Evolutionary conservation across 2,797 vertebrate genomes (phyloP).

Genomic region (Spinus olivaceus): DNA sequence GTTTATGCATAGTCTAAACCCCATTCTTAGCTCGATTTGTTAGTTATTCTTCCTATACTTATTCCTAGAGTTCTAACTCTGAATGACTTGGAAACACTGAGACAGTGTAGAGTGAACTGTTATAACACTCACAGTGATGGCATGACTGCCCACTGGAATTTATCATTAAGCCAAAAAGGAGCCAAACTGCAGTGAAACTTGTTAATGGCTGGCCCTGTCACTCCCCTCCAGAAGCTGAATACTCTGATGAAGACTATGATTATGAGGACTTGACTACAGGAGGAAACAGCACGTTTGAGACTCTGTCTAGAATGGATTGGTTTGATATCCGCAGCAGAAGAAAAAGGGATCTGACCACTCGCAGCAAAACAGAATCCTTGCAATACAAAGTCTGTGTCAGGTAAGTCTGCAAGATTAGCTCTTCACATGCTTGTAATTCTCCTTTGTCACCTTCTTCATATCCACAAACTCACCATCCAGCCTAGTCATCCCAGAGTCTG

Average conservation of each 20-base stretch:
- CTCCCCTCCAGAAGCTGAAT: neutral
- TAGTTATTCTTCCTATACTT: neutral
- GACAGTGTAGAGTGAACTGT: neutral
- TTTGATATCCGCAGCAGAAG: slow-evolving; percentile 71
- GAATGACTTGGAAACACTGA: neutral
- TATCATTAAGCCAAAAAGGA: neutral
- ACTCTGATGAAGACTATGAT: slow-evolving; percentile 39
- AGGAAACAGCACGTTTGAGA: neutral
- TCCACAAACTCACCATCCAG: neutral
- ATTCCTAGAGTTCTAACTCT: neutral
- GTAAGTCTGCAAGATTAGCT: slow-evolving; percentile 33
- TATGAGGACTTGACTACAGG: neutral
- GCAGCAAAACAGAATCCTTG: slow-evolving; percentile 24
- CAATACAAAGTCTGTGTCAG: slow-evolving; percentile 71
- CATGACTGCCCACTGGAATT: neutral
- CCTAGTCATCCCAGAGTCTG: neutral
- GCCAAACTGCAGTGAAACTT: neutral
- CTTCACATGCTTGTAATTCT: neutral
- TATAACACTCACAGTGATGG: neutral
- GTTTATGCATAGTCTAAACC: neutral
- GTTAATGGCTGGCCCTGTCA: neutral
- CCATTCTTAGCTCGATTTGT: neutral
- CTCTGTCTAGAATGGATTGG: slow-evolving; percentile 57
- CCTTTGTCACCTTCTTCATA: neutral
- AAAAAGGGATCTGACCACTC: slow-evolving; percentile 48